A percentile compares a stretch with the other conserved stretches of the same genome.
Conservation (phyloP, 1,140 invertebrate genomes). For the Zaprionus ornatus region DNA sequence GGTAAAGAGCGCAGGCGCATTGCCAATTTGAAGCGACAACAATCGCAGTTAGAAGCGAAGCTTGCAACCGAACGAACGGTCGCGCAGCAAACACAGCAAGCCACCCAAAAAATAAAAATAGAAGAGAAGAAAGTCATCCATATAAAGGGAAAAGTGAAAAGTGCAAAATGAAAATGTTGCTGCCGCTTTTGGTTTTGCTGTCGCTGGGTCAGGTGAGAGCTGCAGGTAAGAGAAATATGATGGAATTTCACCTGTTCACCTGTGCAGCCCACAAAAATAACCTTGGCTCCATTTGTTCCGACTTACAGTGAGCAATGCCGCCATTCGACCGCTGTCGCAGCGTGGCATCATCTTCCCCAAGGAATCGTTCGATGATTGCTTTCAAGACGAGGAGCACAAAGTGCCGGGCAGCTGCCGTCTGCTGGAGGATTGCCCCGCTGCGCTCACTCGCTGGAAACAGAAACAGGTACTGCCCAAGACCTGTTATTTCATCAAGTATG, state of each 20-base stretch:
- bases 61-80: constrained; percentile 34
- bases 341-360: constrained; percentile 69
- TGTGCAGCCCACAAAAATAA: neutral
- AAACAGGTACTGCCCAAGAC: constrained; percentile 59
- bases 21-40: constrained; percentile 5
- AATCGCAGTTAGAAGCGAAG: constrained; percentile 26
- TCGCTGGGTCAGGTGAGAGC: neutral
- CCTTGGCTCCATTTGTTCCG: neutral
- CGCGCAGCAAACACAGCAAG: neutral
- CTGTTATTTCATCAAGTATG: constrained; percentile 76
- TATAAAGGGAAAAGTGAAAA: neutral
- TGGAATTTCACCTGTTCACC: neutral
- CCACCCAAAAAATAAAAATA: neutral
- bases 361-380: constrained; percentile 71
- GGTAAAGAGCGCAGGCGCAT: constrained; percentile 26
- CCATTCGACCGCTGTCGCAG: constrained; percentile 52
- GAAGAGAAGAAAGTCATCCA: neutral
- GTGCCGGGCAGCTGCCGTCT: constrained; percentile 55
- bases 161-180: constrained; percentile 1
- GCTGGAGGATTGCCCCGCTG: constrained; percentile 62
- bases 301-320: constrained; percentile 39
- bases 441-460: constrained; percentile 53
- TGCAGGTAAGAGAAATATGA: constrained; percentile 5
- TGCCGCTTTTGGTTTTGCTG: neutral
- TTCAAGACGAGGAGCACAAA: constrained; percentile 37